Conservation (phyloP, 1,140 invertebrate genomes). For the Stenopsyche tienmushanensis region DNA sequence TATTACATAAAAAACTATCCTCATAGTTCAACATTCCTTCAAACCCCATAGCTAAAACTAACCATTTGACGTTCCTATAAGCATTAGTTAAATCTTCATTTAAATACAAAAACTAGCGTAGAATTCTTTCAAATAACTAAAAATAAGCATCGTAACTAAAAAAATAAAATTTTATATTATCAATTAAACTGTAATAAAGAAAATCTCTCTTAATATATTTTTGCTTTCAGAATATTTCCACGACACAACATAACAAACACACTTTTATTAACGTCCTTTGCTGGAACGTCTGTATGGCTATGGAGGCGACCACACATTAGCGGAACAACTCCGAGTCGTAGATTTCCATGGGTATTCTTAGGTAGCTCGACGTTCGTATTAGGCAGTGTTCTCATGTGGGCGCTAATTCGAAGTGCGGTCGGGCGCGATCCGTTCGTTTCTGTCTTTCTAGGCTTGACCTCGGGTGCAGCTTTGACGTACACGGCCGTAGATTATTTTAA, state of each 20-base stretch:
- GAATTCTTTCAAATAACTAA: background rate
- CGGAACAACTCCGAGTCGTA: slow-evolving; percentile 50
- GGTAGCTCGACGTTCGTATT: slow-evolving; percentile 53
- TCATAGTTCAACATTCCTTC: background rate
- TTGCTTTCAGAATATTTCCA: slow-evolving; percentile 51
- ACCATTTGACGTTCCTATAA: background rate
- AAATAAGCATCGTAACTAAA: background rate
- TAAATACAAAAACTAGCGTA: no score
- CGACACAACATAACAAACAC: slow-evolving; percentile 52
- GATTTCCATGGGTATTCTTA: slow-evolving; percentile 55
- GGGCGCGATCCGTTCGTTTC: slow-evolving; percentile 51
- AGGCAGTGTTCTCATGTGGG: slow-evolving; percentile 55
- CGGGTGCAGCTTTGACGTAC: slow-evolving; percentile 53
- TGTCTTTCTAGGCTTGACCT: slow-evolving; percentile 49
- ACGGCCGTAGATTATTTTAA: slow-evolving; percentile 55
- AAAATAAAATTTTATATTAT: background rate
- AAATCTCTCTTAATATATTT: no score
- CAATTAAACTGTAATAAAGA: background rate
- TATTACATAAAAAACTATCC: background rate
- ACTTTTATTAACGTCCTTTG: slow-evolving; percentile 50
- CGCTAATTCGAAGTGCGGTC: slow-evolving; percentile 52
- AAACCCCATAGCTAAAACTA: background rate
- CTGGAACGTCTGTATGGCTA: slow-evolving; percentile 52
- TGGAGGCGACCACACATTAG: slow-evolving; percentile 54
- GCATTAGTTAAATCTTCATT: no score